These are phyloP conservation scores for Cheirogaleus major DNA, from an alignment of 2,797 vertebrate genomes.

Conservation along the genomic window DNA sequence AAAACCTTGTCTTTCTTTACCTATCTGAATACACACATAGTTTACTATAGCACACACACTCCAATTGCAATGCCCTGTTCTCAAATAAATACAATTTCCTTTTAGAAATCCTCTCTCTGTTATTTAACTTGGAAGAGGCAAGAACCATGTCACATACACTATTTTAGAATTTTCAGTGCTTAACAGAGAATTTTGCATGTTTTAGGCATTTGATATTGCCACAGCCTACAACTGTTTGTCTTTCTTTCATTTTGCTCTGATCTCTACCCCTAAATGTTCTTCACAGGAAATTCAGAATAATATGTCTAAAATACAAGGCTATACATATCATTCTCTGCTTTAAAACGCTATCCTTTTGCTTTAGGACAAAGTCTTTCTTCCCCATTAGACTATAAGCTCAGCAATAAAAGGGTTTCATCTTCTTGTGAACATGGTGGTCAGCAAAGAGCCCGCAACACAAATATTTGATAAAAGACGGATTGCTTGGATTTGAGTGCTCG, in stretches of 20 bases:
- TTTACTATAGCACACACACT: background rate
- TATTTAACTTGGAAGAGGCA: background rate
- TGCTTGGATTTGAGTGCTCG: background rate
- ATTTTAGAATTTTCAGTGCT: background rate
- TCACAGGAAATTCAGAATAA: background rate
- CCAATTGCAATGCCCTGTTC: background rate
- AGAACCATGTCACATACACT: background rate
- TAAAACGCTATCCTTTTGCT: background rate
- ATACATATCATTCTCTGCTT: background rate
- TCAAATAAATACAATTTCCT: background rate
- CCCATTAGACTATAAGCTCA: background rate
- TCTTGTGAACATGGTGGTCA: background rate
- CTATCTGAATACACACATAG: background rate
- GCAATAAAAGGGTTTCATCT: background rate
- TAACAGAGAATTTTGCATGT: background rate
- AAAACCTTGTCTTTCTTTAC: background rate
- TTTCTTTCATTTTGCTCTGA: background rate
- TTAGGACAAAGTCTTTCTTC: background rate
- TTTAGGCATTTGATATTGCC: background rate
- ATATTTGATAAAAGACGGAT: background rate
- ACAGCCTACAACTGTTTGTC: background rate
- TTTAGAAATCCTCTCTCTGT: background rate
- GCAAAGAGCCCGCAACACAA: background rate
- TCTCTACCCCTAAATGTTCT: background rate
- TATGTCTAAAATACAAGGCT: background rate